These are phyloP conservation scores for Passerculus sandwichensis DNA, from an alignment of 2,797 vertebrate genomes.

Conservation along the genomic window DNA sequence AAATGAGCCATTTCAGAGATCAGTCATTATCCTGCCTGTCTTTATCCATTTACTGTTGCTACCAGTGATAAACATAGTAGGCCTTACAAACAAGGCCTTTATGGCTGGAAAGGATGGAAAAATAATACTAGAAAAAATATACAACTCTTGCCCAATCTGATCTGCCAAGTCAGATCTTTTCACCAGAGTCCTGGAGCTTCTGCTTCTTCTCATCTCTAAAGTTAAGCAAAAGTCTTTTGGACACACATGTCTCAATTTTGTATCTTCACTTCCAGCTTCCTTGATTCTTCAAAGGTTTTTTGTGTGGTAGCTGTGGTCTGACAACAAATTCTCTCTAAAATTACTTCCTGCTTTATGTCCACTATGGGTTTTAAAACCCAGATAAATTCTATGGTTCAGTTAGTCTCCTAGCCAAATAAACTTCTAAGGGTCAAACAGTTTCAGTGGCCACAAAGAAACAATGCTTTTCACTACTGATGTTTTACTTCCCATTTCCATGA, in stretches of 20 bases:
- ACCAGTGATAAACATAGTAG: conserved; percentile 21
- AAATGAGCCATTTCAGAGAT: conserved; percentile 70
- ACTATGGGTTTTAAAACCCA: not conserved
- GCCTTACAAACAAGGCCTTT: not conserved
- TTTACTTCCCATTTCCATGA: not conserved
- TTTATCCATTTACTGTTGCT: conserved; percentile 45
- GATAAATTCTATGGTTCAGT: not conserved
- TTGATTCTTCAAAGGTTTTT: not conserved
- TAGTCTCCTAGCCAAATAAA: not conserved
- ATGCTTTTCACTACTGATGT: not conserved
- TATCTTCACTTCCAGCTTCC: not conserved
- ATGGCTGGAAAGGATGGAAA: not conserved
- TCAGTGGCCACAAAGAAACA: not conserved
- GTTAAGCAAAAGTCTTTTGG: not conserved
- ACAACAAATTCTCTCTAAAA: not conserved
- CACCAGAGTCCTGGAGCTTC: not conserved
- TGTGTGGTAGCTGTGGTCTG: not conserved
- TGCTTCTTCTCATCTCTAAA: not conserved
- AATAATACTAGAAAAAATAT: not conserved
- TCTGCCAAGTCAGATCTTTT: not conserved
- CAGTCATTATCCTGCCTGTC: conserved; percentile 53
- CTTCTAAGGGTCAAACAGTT: not conserved
- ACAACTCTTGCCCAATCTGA: not conserved
- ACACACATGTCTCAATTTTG: not conserved
- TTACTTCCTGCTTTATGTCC: not conserved